phyloP scores from a whole-genome alignment of 64 coral and sea anemone genomes.

The Stichodactyla helianthus region DNA sequence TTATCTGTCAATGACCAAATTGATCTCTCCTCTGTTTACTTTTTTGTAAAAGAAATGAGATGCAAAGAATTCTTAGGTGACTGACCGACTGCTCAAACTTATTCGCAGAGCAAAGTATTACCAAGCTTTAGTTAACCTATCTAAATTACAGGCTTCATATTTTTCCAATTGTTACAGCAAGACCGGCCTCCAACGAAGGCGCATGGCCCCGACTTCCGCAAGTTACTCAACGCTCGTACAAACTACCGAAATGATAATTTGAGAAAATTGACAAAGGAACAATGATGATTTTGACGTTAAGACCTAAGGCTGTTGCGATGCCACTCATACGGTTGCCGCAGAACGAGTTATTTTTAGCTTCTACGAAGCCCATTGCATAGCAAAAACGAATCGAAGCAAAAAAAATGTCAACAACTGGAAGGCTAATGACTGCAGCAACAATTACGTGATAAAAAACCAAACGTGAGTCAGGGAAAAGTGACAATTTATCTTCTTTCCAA shows the following conservation, averaged over 20 bases:
- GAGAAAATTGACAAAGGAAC: slow-evolving; percentile 1
- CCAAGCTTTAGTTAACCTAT: background rate
- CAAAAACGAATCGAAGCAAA: background rate
- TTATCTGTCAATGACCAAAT: slow-evolving; percentile 23
- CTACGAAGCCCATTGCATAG: background rate
- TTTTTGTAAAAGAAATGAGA: slow-evolving; percentile 19
- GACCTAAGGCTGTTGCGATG: slow-evolving; percentile 5
- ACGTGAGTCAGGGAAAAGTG: background rate
- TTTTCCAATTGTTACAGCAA: background rate
- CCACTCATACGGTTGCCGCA: background rate
- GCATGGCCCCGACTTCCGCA: slow-evolving; percentile 3
- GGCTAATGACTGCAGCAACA: background rate
- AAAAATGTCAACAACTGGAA: slow-evolving; percentile 3
- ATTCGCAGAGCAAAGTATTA: background rate
- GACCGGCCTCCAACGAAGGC: background rate
- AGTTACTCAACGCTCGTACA: slow-evolving; percentile 9
- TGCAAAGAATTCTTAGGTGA: slow-evolving; percentile 6
- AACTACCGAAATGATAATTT: background rate
- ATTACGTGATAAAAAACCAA: background rate
- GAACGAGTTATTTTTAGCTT: background rate
- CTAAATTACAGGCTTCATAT: background rate
- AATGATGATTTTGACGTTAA: slow-evolving; percentile 4
- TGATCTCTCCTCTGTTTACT: slow-evolving; percentile 28
- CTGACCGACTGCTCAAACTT: background rate
- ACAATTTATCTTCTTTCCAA: too few species aligned